These are phyloP conservation scores for Megaceryle maxima DNA, from an alignment of 2,113 vertebrate genomes.

Conservation along the genomic window DNA sequence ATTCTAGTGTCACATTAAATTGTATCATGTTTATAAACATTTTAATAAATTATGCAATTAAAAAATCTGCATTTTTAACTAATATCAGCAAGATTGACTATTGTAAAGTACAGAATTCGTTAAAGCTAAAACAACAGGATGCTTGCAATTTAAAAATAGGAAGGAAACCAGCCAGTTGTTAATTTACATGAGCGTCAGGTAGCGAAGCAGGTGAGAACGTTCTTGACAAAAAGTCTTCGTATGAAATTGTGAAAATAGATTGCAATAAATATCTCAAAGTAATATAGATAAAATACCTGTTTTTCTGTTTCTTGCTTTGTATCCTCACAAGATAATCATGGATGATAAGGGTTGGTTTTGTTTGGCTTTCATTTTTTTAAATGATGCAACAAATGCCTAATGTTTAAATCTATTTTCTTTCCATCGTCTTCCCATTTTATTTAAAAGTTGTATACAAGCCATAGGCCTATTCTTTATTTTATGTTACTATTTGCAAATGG, in stretches of 20 bases:
- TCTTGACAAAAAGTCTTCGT: conserved; percentile 9
- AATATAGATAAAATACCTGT: background rate
- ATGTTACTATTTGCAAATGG: background rate
- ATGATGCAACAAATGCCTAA: background rate
- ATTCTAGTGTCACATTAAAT: conserved; percentile 26
- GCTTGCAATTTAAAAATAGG: background rate
- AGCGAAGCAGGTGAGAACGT: conserved; percentile 36
- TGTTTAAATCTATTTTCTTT: background rate
- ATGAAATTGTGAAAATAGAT: conserved; percentile 51
- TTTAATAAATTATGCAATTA: conserved; percentile 56
- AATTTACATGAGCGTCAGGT: background rate
- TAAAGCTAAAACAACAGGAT: conserved; percentile 25
- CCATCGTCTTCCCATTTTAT: background rate
- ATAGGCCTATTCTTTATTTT: background rate
- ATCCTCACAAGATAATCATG: background rate
- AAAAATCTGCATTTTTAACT: conserved; percentile 55
- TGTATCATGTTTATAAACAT: conserved; percentile 64
- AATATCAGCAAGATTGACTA: background rate
- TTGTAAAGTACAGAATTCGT: conserved; percentile 36
- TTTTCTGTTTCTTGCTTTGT: background rate
- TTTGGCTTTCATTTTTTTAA: background rate
- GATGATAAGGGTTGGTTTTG: background rate
- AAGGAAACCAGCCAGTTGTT: background rate
- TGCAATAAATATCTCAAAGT: conserved; percentile 72
- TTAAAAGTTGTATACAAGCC: background rate